Conservation (phyloP, 1,140 invertebrate species). For the Dendroctonus valens region DNA sequence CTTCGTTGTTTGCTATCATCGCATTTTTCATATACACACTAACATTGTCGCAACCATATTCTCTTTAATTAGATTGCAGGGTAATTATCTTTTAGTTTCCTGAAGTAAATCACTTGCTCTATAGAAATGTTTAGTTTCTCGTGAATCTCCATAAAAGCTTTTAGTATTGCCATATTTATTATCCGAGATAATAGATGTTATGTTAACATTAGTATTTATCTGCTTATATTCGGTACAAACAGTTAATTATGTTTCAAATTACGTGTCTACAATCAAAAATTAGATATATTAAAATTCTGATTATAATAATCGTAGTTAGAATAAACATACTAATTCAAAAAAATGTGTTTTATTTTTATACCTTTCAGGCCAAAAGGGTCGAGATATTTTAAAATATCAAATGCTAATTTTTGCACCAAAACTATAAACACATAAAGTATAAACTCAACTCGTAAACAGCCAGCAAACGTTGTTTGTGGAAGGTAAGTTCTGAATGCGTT, state of each 20-base stretch:
- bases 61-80: conserved; percentile 12
- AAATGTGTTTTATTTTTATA: conserved; percentile 10
- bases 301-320: conserved; percentile 28
- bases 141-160: conserved; percentile 29
- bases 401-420: too few species aligned
- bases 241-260: conserved; percentile 2
- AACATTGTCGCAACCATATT: conserved; percentile 28
- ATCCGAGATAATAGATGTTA: conserved; percentile 1
- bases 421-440: too few species aligned
- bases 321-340: conserved; percentile 29
- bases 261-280: conserved; percentile 14
- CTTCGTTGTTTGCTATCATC: conserved; percentile 5
- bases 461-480: too few species aligned
- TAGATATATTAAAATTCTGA: conserved; percentile 11
- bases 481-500: too few species aligned
- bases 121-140: conserved; percentile 7
- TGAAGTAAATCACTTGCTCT: background rate
- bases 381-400: too few species aligned
- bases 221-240: background rate
- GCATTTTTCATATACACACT: conserved; percentile 32
- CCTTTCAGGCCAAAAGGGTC: too few species aligned
- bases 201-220: conserved; percentile 5
- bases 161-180: conserved; percentile 23
- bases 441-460: too few species aligned
- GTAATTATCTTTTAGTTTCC: conserved; percentile 14